Evolutionary conservation across 2,888 invertebrate genomes (phyloP).

Genomic region (Eristalis pertinax): DNA sequence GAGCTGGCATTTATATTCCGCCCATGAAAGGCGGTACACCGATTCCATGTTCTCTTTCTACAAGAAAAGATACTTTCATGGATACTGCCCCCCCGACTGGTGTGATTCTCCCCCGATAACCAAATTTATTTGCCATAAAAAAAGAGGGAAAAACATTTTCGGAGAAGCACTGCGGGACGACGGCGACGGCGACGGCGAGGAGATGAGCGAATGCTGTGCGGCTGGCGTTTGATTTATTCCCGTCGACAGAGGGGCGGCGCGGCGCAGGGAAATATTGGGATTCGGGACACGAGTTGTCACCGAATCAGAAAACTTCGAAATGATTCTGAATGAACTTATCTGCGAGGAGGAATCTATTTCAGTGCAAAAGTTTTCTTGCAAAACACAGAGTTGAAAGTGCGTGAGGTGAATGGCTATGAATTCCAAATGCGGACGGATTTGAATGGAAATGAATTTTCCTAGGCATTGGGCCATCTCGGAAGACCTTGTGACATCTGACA

Average conservation of each 20-base stretch:
- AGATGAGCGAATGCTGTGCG: background rate
- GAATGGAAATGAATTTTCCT: background rate
- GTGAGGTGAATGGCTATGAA: background rate
- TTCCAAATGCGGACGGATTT: background rate
- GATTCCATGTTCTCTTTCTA: background rate
- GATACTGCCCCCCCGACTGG: conserved; percentile 14
- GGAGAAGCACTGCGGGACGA: background rate
- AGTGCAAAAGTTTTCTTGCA: background rate
- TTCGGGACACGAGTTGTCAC: conserved; percentile 41
- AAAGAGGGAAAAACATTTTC: conserved; percentile 14
- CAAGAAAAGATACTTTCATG: conserved; percentile 29
- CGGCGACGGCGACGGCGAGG: background rate
- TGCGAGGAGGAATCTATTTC: background rate
- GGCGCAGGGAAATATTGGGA: conserved; percentile 46
- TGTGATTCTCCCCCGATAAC: conserved; percentile 50
- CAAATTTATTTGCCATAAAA: conserved; percentile 60
- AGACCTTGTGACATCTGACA: no score
- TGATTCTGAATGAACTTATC: conserved; percentile 12
- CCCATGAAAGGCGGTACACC: conserved; percentile 1
- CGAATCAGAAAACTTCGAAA: conserved; percentile 33
- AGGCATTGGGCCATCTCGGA: background rate
- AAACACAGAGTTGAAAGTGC: background rate
- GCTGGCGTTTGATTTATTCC: conserved; percentile 35
- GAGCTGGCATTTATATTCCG: conserved; percentile 54
- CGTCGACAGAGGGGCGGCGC: background rate